Evolutionary conservation across 2,888 invertebrate species (phyloP).

Genomic region (Malacosoma neustria): DNA sequence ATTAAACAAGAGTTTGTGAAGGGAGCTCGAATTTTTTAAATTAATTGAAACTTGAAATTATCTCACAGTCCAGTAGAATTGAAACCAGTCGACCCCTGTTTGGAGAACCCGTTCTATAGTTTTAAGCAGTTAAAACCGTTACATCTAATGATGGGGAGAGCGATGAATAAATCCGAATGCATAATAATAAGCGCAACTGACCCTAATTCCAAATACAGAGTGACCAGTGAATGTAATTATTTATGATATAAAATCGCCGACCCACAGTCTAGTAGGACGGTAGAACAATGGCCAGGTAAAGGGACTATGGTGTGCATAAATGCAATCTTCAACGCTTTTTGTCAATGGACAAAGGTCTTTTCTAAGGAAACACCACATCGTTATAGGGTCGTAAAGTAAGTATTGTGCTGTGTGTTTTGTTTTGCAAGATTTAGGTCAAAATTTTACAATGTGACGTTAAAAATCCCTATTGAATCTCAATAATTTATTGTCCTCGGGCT

Average conservation of each 20-base stretch:
- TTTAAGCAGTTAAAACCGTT: slow-evolving; percentile 73
- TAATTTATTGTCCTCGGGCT: slow-evolving; percentile 40
- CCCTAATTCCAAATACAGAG: slow-evolving; percentile 45
- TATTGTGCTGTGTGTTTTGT: slow-evolving; percentile 67
- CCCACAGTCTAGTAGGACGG: slow-evolving; percentile 60
- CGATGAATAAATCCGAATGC: slow-evolving; percentile 55
- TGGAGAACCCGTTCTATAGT: slow-evolving; percentile 67
- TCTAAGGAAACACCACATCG: slow-evolving; percentile 73
- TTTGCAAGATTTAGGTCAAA: slow-evolving; percentile 68
- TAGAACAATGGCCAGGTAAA: slow-evolving; percentile 69
- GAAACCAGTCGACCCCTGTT: slow-evolving; percentile 62
- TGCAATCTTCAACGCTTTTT: slow-evolving; percentile 65
- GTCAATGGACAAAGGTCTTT: slow-evolving; percentile 70
- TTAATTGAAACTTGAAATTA: slow-evolving; percentile 59
- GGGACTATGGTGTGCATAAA: slow-evolving; percentile 62
- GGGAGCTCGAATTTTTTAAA: slow-evolving; percentile 24
- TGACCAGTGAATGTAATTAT: slow-evolving; percentile 69
- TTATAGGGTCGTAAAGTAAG: slow-evolving; percentile 69
- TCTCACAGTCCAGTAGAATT: slow-evolving; percentile 55
- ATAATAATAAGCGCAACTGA: slow-evolving; percentile 63
- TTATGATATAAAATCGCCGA: slow-evolving; percentile 61
- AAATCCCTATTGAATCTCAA: slow-evolving; percentile 45
- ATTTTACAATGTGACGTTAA: slow-evolving; percentile 68
- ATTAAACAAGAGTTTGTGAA: slow-evolving; percentile 6
- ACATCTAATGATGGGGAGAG: slow-evolving; percentile 73